These are phyloP conservation scores for Carollia perspicillata DNA, from an alignment of 2,113 vertebrate genomes.

Conservation along the genomic window DNA sequence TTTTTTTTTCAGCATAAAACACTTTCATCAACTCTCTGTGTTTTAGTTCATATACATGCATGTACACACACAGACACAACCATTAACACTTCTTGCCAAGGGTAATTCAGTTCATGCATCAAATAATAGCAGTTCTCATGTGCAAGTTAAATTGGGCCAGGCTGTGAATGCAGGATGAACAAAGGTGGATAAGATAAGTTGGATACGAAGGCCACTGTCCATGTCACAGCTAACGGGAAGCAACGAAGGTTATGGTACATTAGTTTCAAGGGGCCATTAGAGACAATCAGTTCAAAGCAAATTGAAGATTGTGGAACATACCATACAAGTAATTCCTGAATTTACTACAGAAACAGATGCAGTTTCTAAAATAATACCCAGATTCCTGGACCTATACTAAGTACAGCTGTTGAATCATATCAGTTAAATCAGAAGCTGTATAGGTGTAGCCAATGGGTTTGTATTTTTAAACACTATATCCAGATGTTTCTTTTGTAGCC, in stretches of 20 bases:
- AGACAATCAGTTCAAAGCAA: not conserved
- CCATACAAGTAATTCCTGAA: not conserved
- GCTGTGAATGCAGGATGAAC: not conserved
- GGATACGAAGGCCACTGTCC: not conserved
- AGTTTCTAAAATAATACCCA: not conserved
- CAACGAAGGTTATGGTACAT: not conserved
- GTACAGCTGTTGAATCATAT: not conserved
- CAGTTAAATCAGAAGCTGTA: not conserved
- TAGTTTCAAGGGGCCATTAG: not conserved
- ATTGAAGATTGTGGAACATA: not conserved
- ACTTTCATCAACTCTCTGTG: not conserved
- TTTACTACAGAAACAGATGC: not conserved
- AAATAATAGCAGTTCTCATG: not conserved
- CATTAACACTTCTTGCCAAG: not conserved
- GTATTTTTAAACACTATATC: not conserved
- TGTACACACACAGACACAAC: not conserved
- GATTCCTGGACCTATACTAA: not conserved
- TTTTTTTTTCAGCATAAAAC: slow-evolving; percentile 45
- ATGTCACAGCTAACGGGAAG: not conserved
- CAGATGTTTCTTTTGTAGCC: not conserved
- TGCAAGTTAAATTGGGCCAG: not conserved
- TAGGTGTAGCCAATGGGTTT: not conserved
- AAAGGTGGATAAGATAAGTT: not conserved
- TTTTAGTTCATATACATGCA: not conserved
- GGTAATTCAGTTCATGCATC: not conserved